Evolutionary conservation across 2,888 invertebrate genomes (phyloP), one percentile per base, ranked within the genome.

Genomic region (Acholoe squamosa): DNA sequence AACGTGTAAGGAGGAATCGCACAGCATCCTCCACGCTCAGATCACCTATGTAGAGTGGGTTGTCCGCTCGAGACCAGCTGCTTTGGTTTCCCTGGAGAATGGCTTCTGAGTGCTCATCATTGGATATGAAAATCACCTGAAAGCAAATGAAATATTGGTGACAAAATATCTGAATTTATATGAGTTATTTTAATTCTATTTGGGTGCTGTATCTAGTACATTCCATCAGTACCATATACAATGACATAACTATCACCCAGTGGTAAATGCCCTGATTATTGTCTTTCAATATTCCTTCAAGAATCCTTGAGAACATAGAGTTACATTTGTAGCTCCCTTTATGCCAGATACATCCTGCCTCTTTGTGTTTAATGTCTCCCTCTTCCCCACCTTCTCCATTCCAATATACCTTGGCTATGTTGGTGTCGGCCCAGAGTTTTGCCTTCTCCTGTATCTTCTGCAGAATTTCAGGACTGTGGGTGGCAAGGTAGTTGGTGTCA

Each of bases 361-460:
- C n/a, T n/a, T n/a, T n/a, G n/a, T n/a, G n/a, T n/a, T n/a, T n/a
- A n/a, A n/a, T n/a, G n/a, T n/a, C n/a, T n/a, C n/a, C n/a, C n/a
- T n/a, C n/a, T n/a, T n/a, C n/a, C n/a, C n/a, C n/a, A n/a, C n/a
- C n/a, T n/a, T n/a, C n/a, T n/a, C n/a, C n/a, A n/a, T n/a, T n/a
- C n/a, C n/a, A n/a, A n/a, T 61, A 54, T 86, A 93, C 80, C 90
- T 93, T 93, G 52, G 88, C 92, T 7, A 92, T 91, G 86, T 93
- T 92, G 61, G 92, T 88, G 89, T 93, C 93, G 10, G 93, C 92
- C 93, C 93, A 93, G n/a, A 93, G 84, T 61, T 92, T 93, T 22
- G 93, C 93, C 84, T 93, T 93, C n/a, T 91, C 91, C 89, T 93
- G 92, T 22, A 89, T 31, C n/a, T 86, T 84, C 84, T 84, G 43